Conservation (phyloP, 2,888 invertebrate species). For the Embidobia sp. region DNA sequence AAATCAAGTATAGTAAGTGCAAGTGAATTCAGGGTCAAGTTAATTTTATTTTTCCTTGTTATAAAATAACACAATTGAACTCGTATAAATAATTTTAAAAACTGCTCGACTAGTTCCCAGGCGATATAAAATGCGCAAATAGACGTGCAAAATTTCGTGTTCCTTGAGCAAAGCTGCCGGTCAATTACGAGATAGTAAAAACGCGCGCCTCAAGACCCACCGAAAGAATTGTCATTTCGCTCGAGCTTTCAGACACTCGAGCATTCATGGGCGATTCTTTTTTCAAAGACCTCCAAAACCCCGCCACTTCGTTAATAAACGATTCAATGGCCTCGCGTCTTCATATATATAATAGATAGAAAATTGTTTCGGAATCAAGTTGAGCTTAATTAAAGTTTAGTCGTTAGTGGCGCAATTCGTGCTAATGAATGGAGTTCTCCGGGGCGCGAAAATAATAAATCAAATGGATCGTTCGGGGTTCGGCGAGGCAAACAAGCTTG, state of each 20-base stretch:
- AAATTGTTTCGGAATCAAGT: constrained; percentile 57
- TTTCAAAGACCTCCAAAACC: no score
- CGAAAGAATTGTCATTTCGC: constrained; percentile 35
- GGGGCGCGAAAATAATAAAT: constrained; percentile 30
- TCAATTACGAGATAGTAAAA: constrained; percentile 76
- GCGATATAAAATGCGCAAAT: no score
- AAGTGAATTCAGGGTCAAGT: no score
- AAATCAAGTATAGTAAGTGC: no score
- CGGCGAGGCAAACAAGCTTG: constrained; percentile 25
- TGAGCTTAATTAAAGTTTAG: constrained; percentile 35
- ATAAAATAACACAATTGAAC: no score
- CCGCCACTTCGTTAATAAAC: constrained; percentile 70
- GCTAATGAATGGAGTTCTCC: constrained; percentile 30
- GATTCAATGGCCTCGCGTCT: neutral
- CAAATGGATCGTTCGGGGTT: constrained; percentile 26
- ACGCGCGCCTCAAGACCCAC: constrained; percentile 55
- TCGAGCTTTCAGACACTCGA: constrained; percentile 10
- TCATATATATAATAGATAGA: constrained; percentile 17
- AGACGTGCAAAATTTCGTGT: constrained; percentile 13
- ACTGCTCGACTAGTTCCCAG: no score
- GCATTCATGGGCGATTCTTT: constrained; percentile 20
- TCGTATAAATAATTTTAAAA: no score
- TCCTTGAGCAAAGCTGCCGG: constrained; percentile 59
- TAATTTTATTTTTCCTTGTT: no score
- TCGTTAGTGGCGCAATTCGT: constrained; percentile 16